Evolutionary conservation across 2,797 vertebrate species (phyloP).

Genomic region (Mormyrus hasselquistii): DNA sequence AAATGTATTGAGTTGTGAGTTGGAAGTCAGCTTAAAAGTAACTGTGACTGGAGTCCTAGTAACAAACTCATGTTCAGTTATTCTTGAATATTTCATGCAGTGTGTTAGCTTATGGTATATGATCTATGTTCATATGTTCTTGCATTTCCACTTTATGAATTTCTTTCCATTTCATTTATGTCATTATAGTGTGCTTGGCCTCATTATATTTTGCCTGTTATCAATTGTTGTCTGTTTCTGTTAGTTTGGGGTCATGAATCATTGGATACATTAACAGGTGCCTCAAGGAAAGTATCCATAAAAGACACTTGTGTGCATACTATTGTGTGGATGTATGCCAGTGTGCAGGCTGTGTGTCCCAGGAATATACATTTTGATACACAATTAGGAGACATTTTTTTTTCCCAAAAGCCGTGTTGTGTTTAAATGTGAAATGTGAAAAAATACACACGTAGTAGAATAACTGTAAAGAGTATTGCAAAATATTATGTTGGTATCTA

Average conservation of each 20-base stretch:
- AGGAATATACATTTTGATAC: background rate
- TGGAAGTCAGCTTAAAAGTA: background rate
- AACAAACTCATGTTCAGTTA: background rate
- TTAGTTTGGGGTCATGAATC: background rate
- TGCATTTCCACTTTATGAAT: background rate
- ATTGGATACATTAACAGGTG: background rate
- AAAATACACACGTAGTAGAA: slow-evolving; percentile 17
- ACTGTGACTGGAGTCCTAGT: background rate
- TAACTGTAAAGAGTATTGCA: background rate
- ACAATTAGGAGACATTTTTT: background rate
- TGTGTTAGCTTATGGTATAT: background rate
- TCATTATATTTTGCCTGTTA: background rate
- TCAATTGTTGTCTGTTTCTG: background rate
- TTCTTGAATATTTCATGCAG: background rate
- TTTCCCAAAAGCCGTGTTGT: background rate
- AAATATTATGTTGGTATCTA: background rate
- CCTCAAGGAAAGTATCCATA: background rate
- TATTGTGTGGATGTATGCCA: background rate
- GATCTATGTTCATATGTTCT: background rate
- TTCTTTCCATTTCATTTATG: background rate
- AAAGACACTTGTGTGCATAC: background rate
- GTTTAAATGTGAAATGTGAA: background rate
- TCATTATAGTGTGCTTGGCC: background rate
- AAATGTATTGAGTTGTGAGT: background rate
- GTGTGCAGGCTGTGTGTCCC: background rate